Evolutionary conservation across 2,113 vertebrate genomes (phyloP).

Genomic region (Eudyptes chrysolophus): DNA sequence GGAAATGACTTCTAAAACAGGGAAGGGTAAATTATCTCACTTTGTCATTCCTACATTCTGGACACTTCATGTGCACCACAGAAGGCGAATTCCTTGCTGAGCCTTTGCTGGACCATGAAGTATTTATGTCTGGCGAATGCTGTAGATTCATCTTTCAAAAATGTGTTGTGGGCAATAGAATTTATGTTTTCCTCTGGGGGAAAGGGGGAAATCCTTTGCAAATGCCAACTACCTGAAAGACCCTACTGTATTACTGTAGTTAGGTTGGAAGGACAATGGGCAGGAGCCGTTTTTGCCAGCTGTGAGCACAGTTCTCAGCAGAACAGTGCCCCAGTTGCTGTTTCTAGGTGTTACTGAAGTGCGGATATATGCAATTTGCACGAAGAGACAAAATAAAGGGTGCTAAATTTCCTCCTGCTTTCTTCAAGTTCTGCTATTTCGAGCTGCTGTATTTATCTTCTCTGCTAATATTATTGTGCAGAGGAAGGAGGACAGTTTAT

Average conservation of each 20-base stretch:
- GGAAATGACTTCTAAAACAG: neutral
- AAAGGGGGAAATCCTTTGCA: neutral
- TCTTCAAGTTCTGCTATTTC: conserved; percentile 10
- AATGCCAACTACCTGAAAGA: neutral
- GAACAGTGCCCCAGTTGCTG: neutral
- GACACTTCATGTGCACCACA: accelerated
- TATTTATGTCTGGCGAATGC: neutral
- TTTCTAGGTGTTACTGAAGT: neutral
- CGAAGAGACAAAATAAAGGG: neutral
- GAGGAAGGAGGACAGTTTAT: neutral
- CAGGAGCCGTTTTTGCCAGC: neutral
- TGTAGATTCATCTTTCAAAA: neutral
- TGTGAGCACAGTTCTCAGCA: neutral
- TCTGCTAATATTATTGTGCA: neutral
- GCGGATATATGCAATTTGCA: neutral
- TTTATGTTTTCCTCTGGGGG: neutral
- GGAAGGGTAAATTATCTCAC: neutral
- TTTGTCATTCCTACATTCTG: neutral
- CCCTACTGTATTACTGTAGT: neutral
- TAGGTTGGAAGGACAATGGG: neutral
- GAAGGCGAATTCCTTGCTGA: neutral
- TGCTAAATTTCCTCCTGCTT: conserved; percentile 10
- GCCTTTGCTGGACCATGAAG: neutral
- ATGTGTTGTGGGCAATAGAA: neutral
- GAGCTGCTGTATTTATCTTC: neutral